These are phyloP conservation scores for Neofelis nebulosa DNA, from an alignment of 2,113 vertebrate genomes.

Conservation along the genomic window DNA sequence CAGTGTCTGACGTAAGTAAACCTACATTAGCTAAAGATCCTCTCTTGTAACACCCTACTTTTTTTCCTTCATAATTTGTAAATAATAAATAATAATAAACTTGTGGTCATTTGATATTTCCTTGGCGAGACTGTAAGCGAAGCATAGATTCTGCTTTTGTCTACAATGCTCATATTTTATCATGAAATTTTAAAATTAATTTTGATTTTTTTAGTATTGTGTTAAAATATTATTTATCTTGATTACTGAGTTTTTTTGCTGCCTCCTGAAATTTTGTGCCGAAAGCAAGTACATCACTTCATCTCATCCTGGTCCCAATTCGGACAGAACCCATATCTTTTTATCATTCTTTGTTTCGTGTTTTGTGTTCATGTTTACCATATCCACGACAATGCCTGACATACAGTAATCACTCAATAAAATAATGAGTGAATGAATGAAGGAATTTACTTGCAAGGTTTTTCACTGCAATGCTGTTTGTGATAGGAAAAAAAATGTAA, in stretches of 20 bases:
- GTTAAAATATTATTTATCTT: neutral
- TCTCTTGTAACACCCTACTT: neutral
- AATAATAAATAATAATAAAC: neutral
- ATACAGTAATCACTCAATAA: neutral
- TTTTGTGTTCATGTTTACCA: neutral
- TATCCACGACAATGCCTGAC: neutral
- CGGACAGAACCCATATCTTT: neutral
- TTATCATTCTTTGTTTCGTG: neutral
- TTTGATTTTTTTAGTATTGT: neutral
- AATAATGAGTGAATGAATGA: neutral
- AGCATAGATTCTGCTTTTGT: neutral
- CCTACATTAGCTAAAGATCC: neutral
- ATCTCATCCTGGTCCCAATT: neutral
- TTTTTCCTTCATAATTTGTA: neutral
- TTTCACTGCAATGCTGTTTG: neutral
- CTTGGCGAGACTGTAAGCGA: neutral
- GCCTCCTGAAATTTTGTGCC: neutral
- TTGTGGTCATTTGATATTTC: neutral
- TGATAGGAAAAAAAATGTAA: neutral
- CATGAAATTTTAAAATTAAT: neutral
- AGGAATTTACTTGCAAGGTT: neutral
- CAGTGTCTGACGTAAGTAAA: neutral
- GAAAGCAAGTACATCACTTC: neutral
- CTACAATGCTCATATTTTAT: neutral
- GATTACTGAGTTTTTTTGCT: neutral